phyloP scores from a whole-genome alignment of 2,113 vertebrate species.

The Acinonyx jubatus region DNA sequence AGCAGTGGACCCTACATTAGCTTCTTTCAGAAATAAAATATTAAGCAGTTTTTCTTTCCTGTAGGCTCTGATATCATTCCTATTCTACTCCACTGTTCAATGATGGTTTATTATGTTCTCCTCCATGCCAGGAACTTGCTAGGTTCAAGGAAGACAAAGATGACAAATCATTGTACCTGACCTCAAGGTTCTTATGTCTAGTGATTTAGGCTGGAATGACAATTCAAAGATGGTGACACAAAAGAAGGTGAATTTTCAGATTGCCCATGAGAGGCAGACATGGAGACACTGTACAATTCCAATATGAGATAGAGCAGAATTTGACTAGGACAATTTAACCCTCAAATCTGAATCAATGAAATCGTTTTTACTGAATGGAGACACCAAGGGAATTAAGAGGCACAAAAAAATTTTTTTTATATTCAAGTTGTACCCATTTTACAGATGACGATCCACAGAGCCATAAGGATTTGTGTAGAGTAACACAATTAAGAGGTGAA shows the following conservation, averaged over 20 bases:
- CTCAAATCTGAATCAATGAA: not conserved
- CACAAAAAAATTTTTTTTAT: not conserved
- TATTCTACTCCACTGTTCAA: not conserved
- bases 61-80: not conserved
- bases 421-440: not conserved
- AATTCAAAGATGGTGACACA: not conserved
- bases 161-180: not conserved
- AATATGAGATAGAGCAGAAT: not conserved
- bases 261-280: not conserved
- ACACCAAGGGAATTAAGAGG: not conserved
- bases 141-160: not conserved
- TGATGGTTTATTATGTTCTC: not conserved
- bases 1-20: not conserved
- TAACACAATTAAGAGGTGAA: not conserved
- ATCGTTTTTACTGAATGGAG: not conserved
- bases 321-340: not conserved
- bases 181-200: not conserved
- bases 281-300: not conserved
- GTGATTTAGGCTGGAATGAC: not conserved
- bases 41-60: not conserved
- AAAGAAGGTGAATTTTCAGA: not conserved
- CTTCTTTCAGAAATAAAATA: not conserved
- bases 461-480: not conserved
- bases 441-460: not conserved
- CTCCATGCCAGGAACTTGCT: not conserved